phyloP scores from a whole-genome alignment of 2,113 vertebrate species.

The Redunca redunca region DNA sequence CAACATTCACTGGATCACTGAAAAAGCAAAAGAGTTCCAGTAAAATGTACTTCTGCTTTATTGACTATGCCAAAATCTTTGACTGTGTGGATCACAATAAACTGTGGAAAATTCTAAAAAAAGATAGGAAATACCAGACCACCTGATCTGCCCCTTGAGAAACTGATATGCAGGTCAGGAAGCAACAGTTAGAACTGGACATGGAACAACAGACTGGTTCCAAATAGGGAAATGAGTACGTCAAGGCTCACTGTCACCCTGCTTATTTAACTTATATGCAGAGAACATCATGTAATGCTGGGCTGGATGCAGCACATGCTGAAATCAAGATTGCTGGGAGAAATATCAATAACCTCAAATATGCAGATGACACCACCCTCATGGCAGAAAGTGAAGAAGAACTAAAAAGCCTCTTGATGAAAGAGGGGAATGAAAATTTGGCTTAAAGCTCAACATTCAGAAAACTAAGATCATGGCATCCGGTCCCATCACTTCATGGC shows the following conservation, averaged over 20 bases:
- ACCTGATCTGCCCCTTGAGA: neutral
- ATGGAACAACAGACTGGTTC: neutral
- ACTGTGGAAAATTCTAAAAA: neutral
- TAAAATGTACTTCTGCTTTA: neutral
- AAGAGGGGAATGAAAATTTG: neutral
- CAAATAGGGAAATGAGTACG: neutral
- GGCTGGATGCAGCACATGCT: neutral
- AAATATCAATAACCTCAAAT: neutral
- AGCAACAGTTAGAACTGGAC: neutral
- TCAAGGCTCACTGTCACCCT: neutral
- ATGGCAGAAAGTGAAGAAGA: neutral
- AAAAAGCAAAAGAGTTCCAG: neutral
- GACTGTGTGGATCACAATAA: neutral
- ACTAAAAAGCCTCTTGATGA: neutral
- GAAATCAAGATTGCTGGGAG: neutral
- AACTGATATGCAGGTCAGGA: neutral
- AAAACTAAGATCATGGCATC: neutral
- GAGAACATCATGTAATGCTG: neutral
- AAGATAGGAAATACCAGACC: neutral
- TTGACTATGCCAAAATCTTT: neutral
- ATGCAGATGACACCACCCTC: neutral
- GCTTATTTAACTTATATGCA: neutral
- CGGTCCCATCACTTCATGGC: rapidly evolving
- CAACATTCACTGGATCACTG: neutral
- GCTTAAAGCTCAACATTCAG: neutral